Percentiles rank a stretch among this genome's conserved stretches.
Conservation (phyloP, 2,797 vertebrate species). For the Tapera naevia region DNA sequence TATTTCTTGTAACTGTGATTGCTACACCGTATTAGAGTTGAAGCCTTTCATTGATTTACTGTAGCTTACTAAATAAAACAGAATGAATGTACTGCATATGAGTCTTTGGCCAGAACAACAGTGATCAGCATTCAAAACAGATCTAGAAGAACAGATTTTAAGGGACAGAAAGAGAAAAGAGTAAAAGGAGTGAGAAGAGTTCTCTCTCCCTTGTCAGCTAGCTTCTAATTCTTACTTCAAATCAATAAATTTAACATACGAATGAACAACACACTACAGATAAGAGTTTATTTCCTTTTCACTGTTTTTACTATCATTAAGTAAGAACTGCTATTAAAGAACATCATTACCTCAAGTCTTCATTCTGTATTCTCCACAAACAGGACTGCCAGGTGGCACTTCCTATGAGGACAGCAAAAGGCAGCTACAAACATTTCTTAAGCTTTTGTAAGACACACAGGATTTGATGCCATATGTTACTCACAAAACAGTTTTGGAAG, state of each 20-base stretch:
- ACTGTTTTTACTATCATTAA: background rate
- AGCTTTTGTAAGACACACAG: background rate
- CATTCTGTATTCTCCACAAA: background rate
- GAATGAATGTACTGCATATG: background rate
- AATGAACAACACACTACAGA: background rate
- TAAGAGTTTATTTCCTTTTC: background rate
- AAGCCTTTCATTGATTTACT: slow-evolving; percentile 17
- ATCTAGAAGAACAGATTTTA: background rate
- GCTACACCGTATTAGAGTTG: background rate
- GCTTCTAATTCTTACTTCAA: background rate
- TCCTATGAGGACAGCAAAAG: background rate
- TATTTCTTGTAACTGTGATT: background rate
- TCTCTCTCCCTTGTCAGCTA: background rate
- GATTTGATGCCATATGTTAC: background rate
- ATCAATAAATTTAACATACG: background rate
- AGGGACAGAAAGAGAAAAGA: background rate
- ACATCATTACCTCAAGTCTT: background rate
- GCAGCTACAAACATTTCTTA: background rate
- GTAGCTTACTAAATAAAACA: slow-evolving; percentile 5
- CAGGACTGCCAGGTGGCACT: background rate
- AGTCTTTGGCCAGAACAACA: background rate
- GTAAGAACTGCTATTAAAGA: background rate
- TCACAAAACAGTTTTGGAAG: background rate
- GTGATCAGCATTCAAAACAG: background rate
- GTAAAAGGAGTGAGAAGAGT: background rate